Base-by-base conservation (phyloP, 2,113 vertebrate species). In the Leptocoma aspasia region DNA sequence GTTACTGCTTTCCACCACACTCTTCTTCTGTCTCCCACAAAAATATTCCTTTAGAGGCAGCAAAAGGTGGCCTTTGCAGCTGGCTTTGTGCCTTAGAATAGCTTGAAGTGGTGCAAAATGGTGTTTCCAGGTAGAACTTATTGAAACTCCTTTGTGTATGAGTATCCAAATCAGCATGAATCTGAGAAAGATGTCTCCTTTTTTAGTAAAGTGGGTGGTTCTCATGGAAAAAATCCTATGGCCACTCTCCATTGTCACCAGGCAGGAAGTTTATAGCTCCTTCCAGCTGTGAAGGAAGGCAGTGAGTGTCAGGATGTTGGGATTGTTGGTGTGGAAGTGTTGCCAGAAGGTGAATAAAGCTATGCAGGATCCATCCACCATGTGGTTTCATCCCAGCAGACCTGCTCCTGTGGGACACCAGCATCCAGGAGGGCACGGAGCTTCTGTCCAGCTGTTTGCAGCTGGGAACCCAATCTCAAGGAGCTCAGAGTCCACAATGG, bases 131-230 rank as follows among this genome's bases (percentile, higher is more conserved):
- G 16, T 49, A 17, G 54, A 89, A 65, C 2, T 53, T 31, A 6
- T 0, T 69, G 53, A 57, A 86, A n/a, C 10, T 11, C 5, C 49
- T 30, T 10, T 41, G 28, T 10, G 10, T 7, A 4, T 0, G 0
- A 65, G 33, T 24, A 10, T 11, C 37, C 33, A 24, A 52, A 71
- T 24, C 24, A 56, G 26, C 7, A 4, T 0, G 26, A 10, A 45
- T 44, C 44, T 37, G 59, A 69, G 76, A 24, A 76, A 52, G 35
- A 16, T 24, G 18, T 27, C 75, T 14, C 16, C 21, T 47, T 6
- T 0, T 1, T 52, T 44, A 60, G 52, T 2, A 6, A 70, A 49
- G 35, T 6, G 39, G 14, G 49, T 6, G 66, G 15, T 33, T 82
- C 13, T 50, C 42, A 21, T 12, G 39, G 2, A 23, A 35, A 41